Evolutionary conservation across 1,140 invertebrate species (phyloP), one percentile per base, ranked within the genome.

Genomic region (Thaumatotibia leucotreta): DNA sequence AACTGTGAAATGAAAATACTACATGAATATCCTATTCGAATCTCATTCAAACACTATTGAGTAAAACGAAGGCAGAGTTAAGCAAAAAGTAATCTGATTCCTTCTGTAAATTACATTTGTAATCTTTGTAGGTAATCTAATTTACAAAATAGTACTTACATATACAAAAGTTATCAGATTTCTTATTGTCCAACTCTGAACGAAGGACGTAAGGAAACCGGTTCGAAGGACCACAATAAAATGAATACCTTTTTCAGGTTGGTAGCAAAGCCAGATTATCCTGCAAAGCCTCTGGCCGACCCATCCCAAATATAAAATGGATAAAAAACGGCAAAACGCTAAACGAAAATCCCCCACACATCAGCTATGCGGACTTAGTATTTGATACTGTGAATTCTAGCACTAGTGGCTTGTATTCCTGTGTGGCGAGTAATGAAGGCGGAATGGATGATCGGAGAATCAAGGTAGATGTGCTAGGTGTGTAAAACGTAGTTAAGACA

Each of bases 381-480:
- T 68, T 91, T 6, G 61, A 74, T 11, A 67, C 74, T 22, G 70
- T 86, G 4, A 63, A 68, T 1, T 32, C 66, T 0, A 62, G 32
- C 6, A 73, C 87, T 23, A 67, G 74, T 3, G 89, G 89, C 1
- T 62, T 72, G 14, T 91, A 91, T 39, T 70, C 77, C 0, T 91
- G 90, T 73, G 50, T 90, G 0, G 82, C 73, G 1, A 73, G 73
- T 22, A 91, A 91, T 67, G 85, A 86, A 61, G 86, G 73, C 4
- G 90, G 90, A 0, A 65, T 66, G n/a, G 77, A 84, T 61, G 82
- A 87, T 33, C 76, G 63, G 39, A 82, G 66, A 23, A 66, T 89
- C 4, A 77, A 80, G 66, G 49, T 91, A 17, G 82, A 89, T 63
- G 83, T 91, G 49, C 72, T 89, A 22, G 86, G 90, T 90, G 68